Conservation (phyloP, 2,888 invertebrate genomes). For the Cryptophagus acutangulus region DNA sequence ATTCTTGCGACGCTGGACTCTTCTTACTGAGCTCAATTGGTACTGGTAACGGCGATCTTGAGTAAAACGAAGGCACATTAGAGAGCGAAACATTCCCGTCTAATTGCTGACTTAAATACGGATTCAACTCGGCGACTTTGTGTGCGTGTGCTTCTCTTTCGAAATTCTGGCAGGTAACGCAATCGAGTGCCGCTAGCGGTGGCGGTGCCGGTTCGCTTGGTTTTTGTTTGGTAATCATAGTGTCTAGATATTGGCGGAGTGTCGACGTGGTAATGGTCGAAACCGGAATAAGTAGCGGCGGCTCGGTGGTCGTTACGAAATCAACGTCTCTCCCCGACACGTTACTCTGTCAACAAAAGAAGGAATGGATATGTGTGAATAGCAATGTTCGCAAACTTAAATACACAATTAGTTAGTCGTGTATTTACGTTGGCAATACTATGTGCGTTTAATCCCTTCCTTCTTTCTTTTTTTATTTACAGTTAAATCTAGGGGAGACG, state of each 20-base stretch:
- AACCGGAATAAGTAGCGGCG: conserved; percentile 34
- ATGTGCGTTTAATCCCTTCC: conserved; percentile 34
- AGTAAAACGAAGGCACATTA: conserved; percentile 24
- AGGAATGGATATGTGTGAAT: conserved; percentile 56
- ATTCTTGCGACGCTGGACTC: conserved; percentile 40
- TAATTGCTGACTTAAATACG: conserved; percentile 10
- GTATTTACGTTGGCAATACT: neutral
- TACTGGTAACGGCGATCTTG: conserved; percentile 31
- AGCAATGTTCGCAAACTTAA: conserved; percentile 20
- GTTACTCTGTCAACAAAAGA: conserved; percentile 68
- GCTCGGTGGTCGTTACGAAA: conserved; percentile 44
- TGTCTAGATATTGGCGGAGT: conserved; percentile 29
- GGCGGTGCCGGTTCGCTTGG: neutral
- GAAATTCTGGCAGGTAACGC: no score
- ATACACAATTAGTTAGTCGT: neutral
- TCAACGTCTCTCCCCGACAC: conserved; percentile 50
- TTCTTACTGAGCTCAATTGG: conserved; percentile 24
- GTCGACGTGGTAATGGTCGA: conserved; percentile 24
- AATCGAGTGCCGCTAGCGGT: no score
- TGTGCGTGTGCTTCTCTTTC: no score
- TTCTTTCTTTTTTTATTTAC: conserved; percentile 27
- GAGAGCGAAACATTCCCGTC: conserved; percentile 15
- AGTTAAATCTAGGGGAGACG: neutral
- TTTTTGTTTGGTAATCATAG: conserved; percentile 16
- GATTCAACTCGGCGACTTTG: neutral